Conservation (phyloP, 2,888 invertebrate genomes). For the Amphipoea oculea region DNA sequence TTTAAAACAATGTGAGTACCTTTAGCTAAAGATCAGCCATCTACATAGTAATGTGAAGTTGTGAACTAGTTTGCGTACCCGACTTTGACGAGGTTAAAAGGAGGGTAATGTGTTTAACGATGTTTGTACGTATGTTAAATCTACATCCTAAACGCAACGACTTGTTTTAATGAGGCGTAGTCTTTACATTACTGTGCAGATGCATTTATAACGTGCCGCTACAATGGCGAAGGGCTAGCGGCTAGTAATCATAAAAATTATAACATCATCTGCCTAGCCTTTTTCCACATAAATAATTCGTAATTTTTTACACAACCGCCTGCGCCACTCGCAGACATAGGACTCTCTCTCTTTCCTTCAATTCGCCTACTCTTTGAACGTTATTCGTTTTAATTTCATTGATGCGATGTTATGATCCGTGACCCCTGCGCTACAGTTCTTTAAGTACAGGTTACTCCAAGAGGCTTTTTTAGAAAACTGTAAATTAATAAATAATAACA, state of each 20-base stretch:
- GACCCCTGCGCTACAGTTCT: not conserved
- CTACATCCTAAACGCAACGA: not conserved
- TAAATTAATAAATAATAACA: too few species aligned
- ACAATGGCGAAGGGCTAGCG: not conserved
- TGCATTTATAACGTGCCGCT: not conserved
- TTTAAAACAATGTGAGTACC: conserved; percentile 58
- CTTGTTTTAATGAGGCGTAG: not conserved
- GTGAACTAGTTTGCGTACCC: conserved; percentile 10
- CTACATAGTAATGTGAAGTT: conserved; percentile 16
- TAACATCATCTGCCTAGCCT: too few species aligned
- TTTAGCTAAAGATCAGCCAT: conserved; percentile 5
- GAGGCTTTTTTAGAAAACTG: too few species aligned
- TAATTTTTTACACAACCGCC: too few species aligned
- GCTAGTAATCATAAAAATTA: not conserved
- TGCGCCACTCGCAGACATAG: too few species aligned
- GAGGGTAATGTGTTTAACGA: conserved; percentile 21
- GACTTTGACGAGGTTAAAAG: not conserved
- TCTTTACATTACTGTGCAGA: not conserved
- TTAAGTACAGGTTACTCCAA: too few species aligned
- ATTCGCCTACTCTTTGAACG: not conserved
- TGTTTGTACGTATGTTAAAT: not conserved
- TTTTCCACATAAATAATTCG: too few species aligned
- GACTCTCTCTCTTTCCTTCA: too few species aligned
- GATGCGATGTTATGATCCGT: not conserved
- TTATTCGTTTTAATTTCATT: not conserved